These are phyloP conservation scores for Colletes latitarsis DNA, from an alignment of 1,140 invertebrate species.

Conservation along the genomic window DNA sequence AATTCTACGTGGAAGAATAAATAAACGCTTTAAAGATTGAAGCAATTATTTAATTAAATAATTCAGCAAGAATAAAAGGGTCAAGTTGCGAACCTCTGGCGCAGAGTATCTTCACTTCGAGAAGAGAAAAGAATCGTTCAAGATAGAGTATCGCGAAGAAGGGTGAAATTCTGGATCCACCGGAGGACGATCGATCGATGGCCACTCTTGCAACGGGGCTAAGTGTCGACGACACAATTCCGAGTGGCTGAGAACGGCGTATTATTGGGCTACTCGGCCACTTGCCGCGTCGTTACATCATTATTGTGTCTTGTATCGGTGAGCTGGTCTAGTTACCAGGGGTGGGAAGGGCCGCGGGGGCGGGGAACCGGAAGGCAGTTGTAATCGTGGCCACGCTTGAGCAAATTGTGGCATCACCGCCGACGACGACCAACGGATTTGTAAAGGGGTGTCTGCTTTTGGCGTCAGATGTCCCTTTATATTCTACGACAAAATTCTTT, in stretches of 20 bases:
- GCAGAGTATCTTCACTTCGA: no score
- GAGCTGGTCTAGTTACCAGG: slow-evolving; percentile 24
- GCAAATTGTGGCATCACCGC: slow-evolving; percentile 43
- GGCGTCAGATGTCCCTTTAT: not conserved
- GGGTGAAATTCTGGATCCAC: not conserved
- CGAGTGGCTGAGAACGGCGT: slow-evolving; percentile 34
- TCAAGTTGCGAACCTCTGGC: no score
- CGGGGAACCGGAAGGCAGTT: not conserved
- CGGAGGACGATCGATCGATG: slow-evolving; percentile 11
- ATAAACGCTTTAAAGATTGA: no score
- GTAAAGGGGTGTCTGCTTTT: slow-evolving; percentile 28
- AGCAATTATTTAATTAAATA: no score
- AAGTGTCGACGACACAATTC: slow-evolving; percentile 38
- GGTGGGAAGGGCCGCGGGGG: not conserved
- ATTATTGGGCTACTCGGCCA: slow-evolving; percentile 56
- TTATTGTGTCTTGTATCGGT: slow-evolving; percentile 48
- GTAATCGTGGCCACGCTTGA: slow-evolving; percentile 39
- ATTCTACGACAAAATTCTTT: no score
- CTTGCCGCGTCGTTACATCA: slow-evolving; percentile 58
- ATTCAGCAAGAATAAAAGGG: no score
- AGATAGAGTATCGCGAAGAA: no score
- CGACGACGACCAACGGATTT: slow-evolving; percentile 39
- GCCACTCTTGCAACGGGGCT: not conserved
- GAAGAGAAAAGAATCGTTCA: not conserved
- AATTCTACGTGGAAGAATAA: no score